phyloP scores from a whole-genome alignment of 2,113 vertebrate species.

The Epinephelus cyanopodus region DNA sequence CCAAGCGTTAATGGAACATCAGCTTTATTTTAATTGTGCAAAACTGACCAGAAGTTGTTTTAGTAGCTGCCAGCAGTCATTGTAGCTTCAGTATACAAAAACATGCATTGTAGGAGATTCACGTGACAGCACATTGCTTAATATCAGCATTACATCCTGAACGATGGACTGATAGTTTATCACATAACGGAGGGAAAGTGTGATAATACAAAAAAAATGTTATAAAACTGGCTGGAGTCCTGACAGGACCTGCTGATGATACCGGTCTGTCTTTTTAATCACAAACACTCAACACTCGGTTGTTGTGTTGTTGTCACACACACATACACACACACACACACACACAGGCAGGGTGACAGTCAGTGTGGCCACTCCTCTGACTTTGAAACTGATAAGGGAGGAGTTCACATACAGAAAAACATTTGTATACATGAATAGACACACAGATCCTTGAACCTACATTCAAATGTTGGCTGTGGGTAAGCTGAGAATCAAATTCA shows the following conservation, averaged over 20 bases:
- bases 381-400: slow-evolving; percentile 4
- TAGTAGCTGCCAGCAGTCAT: not conserved
- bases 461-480: not conserved
- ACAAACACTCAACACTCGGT: not conserved
- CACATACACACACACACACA: no score
- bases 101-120: not conserved
- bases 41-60: not conserved
- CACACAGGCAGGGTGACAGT: not conserved
- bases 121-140: not conserved
- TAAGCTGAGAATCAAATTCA: not conserved
- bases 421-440: not conserved
- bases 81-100: not conserved
- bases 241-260: not conserved
- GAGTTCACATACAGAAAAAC: not conserved
- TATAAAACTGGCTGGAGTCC: not conserved
- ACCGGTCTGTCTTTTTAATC: not conserved
- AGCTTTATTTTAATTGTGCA: slow-evolving; percentile 4
- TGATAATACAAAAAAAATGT: not conserved
- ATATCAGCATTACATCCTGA: not conserved
- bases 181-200: slow-evolving; percentile 7
- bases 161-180: not conserved
- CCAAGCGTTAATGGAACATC: not conserved
- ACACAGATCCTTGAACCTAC: not conserved
- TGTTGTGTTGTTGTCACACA: no score
- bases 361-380: not conserved